These are phyloP conservation scores for Orgyia antiqua DNA, from an alignment of 2,888 invertebrate genomes.

Conservation along the genomic window DNA sequence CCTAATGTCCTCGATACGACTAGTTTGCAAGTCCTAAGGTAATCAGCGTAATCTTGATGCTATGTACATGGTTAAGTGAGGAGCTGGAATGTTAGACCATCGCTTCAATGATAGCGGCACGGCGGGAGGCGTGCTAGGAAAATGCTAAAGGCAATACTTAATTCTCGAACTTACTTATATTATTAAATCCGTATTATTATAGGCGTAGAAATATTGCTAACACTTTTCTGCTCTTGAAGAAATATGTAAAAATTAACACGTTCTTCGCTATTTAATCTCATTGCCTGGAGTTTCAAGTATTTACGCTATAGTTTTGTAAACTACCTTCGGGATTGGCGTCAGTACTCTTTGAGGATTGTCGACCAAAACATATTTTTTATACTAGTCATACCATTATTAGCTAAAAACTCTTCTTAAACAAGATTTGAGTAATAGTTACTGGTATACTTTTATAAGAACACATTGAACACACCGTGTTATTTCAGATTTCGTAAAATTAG, in stretches of 20 bases:
- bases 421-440: too few relatives aligned
- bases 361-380: too few relatives aligned
- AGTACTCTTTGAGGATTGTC: too few relatives aligned
- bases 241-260: background rate
- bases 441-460: too few relatives aligned
- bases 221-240: background rate
- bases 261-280: too few relatives aligned
- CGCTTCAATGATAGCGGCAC: constrained; percentile 10
- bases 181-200: background rate
- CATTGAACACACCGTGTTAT: too few relatives aligned
- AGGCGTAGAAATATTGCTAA: background rate
- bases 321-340: too few relatives aligned
- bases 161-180: background rate
- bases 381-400: too few relatives aligned
- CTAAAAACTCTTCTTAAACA: too few relatives aligned
- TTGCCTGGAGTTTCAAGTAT: too few relatives aligned
- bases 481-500: too few relatives aligned
- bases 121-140: constrained; percentile 9
- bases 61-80: constrained; percentile 24
- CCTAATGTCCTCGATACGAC: constrained; percentile 41
- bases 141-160: constrained; percentile 9
- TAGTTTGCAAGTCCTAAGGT: constrained; percentile 33
- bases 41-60: constrained; percentile 39
- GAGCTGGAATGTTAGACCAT: constrained; percentile 22
- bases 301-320: too few relatives aligned